A percentile compares a stretch with the other conserved stretches of the same genome.
Conservation (phyloP, 2,797 vertebrate genomes). For the Propithecus perrieri region DNA sequence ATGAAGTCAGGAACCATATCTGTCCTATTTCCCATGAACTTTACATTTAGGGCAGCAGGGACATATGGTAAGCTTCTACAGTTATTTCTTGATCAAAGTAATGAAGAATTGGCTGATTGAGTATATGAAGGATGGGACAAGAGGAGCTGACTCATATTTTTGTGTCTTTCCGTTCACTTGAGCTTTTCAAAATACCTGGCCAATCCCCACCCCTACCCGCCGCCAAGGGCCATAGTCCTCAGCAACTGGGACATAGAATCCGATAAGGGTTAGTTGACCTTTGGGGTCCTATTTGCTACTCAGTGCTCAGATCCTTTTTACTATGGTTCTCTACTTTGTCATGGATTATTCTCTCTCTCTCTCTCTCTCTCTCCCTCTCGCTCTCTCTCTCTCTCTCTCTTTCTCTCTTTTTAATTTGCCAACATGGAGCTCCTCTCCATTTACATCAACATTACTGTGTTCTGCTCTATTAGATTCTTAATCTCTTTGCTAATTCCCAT, state of each 20-base stretch:
- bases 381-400: not conserved
- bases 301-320: not conserved
- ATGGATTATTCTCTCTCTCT: not conserved
- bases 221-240: not conserved
- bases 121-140: not conserved
- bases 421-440: conserved; percentile 42
- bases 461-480: conserved; percentile 79
- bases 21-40: not conserved
- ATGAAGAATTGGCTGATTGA: not conserved
- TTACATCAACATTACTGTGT: conserved; percentile 65
- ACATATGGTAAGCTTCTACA: not conserved
- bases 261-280: not conserved
- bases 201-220: not conserved
- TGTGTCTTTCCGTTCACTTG: not conserved
- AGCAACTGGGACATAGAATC: not conserved
- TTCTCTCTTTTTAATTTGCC: conserved; percentile 8
- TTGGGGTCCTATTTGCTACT: not conserved
- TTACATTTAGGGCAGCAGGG: not conserved
- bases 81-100: not conserved
- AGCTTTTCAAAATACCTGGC: not conserved
- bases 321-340: not conserved
- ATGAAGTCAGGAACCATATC: not conserved
- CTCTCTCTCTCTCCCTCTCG: not conserved
- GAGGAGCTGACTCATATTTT: not conserved
- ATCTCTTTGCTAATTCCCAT: conserved; percentile 78